These are phyloP conservation scores for Rhingia campestris DNA, from an alignment of 2,888 invertebrate genomes.

Conservation along the genomic window DNA sequence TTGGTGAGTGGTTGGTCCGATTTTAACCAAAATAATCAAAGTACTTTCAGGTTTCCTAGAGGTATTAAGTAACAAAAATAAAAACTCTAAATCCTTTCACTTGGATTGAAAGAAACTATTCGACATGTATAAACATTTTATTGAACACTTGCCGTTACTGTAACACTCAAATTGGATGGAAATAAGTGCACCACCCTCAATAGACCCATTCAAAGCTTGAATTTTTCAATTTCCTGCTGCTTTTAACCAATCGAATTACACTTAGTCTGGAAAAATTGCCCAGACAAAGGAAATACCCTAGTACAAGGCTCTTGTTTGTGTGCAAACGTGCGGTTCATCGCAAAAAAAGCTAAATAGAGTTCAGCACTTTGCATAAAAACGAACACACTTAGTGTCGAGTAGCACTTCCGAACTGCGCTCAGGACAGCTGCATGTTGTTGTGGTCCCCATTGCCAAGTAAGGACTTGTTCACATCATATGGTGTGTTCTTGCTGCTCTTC, in stretches of 20 bases:
- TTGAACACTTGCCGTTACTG: constrained; percentile 1
- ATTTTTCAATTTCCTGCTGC: constrained; percentile 38
- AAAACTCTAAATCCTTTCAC: neutral
- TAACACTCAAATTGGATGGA: constrained; percentile 12
- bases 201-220: constrained; percentile 8
- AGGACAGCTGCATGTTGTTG: constrained; percentile 40
- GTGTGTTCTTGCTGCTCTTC: neutral
- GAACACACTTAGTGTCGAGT: constrained; percentile 25
- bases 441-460: neutral
- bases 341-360: constrained; percentile 24
- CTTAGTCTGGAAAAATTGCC: constrained; percentile 1
- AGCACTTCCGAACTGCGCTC: constrained; percentile 24
- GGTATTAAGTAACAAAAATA: too few relatives aligned
- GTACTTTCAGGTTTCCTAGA: too few relatives aligned
- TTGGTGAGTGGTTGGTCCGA: too few relatives aligned
- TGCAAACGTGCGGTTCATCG: constrained; percentile 14
- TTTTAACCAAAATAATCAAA: too few relatives aligned
- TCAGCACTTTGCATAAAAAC: constrained; percentile 52
- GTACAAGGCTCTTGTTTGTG: constrained; percentile 3
- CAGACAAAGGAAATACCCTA: neutral
- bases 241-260: constrained; percentile 45
- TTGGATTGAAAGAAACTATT: neutral
- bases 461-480: neutral
- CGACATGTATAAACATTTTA: neutral
- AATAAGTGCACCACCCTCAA: constrained; percentile 9